Evolutionary conservation across 2,113 vertebrate species (phyloP).

Genomic region (Zapus hudsonius): DNA sequence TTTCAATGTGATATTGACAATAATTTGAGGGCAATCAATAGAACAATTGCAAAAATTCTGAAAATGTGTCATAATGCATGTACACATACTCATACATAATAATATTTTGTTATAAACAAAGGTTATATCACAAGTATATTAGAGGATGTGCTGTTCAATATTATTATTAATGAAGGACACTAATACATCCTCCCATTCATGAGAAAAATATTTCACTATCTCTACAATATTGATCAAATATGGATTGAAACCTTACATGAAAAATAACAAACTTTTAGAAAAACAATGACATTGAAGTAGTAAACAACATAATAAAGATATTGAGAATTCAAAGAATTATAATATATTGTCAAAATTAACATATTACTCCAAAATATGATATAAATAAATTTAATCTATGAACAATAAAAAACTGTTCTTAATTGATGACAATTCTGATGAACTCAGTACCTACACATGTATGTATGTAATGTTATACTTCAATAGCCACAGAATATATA

Average conservation of each 20-base stretch:
- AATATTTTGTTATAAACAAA: background rate
- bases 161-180: background rate
- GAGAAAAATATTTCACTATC: background rate
- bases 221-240: background rate
- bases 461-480: background rate
- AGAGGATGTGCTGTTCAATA: background rate
- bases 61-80: background rate
- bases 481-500: background rate
- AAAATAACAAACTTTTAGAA: slow-evolving; percentile 24
- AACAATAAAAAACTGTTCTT: background rate
- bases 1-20: slow-evolving; percentile 15
- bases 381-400: slow-evolving; percentile 15
- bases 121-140: background rate
- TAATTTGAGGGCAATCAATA: background rate
- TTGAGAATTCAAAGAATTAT: background rate
- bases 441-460: background rate
- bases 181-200: background rate
- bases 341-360: slow-evolving; percentile 15
- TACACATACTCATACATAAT: background rate
- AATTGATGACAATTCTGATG: slow-evolving; percentile 11
- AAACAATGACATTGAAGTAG: background rate
- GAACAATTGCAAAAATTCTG: background rate
- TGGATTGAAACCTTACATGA: background rate
- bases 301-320: background rate
- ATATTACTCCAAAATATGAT: background rate